Evolutionary conservation across 2,797 vertebrate species (phyloP).

Genomic region (Tiaroga cobitis): DNA sequence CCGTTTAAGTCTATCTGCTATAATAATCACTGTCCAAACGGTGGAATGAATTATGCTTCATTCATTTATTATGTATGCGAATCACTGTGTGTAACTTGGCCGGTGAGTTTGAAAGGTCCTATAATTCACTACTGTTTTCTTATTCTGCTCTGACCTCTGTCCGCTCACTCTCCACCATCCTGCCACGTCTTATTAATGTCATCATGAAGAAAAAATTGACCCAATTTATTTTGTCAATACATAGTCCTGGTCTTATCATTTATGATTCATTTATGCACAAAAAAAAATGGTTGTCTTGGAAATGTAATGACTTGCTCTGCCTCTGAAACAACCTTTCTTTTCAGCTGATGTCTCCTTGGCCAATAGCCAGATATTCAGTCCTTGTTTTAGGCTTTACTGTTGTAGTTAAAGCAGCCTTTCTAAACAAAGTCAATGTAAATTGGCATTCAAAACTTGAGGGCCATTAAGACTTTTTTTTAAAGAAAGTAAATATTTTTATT

Average conservation of each 20-base stretch:
- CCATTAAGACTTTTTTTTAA: too few species aligned
- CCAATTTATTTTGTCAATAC: not conserved
- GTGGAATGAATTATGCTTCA: constrained; percentile 54
- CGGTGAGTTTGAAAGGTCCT: constrained; percentile 49
- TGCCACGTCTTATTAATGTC: constrained; percentile 47
- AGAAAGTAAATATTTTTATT: not conserved
- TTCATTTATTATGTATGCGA: constrained; percentile 58
- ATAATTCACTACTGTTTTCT: constrained; percentile 60
- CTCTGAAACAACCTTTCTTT: not conserved
- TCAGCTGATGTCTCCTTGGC: not conserved
- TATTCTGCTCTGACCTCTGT: constrained; percentile 51
- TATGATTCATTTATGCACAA: not conserved
- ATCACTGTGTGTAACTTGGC: constrained; percentile 60
- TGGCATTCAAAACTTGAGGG: not conserved
- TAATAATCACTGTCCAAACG: constrained; percentile 60
- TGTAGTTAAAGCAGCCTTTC: not conserved
- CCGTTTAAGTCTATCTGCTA: constrained; percentile 51
- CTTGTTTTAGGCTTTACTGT: not conserved
- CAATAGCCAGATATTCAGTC: not conserved
- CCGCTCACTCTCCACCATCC: constrained; percentile 19
- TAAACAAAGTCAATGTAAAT: not conserved
- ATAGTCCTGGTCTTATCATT: not conserved
- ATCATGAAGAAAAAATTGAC: constrained; percentile 8
- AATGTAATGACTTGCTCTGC: not conserved
- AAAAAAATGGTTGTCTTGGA: not conserved